Evolutionary conservation across 2,113 vertebrate species (phyloP).

Genomic region (Nyctereutes procyonoides): DNA sequence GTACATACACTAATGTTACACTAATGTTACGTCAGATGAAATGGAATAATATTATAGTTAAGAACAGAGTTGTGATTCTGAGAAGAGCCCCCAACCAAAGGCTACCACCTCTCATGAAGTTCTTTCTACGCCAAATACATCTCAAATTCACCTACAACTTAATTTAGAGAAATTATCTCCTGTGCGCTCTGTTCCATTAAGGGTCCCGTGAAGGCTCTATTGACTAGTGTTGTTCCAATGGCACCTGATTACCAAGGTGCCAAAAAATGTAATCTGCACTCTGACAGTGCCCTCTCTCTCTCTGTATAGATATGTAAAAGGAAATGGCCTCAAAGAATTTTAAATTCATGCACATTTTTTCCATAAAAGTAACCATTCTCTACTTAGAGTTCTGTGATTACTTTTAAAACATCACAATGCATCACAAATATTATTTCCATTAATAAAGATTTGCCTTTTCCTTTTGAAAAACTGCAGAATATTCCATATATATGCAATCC

Average conservation of each 20-base stretch:
- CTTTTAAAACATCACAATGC: background rate
- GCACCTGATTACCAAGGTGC: background rate
- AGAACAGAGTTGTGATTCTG: background rate
- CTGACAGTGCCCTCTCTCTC: rapidly evolving
- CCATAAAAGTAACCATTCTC: background rate
- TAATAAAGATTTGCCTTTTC: background rate
- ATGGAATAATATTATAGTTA: background rate
- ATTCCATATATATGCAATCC: background rate
- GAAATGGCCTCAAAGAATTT: background rate
- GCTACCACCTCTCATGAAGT: background rate
- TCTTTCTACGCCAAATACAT: background rate
- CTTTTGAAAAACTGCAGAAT: background rate
- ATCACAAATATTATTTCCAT: background rate
- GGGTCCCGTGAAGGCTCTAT: background rate
- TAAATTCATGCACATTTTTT: background rate
- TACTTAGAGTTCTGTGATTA: background rate
- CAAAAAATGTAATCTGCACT: background rate
- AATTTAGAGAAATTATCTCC: background rate
- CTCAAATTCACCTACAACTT: background rate
- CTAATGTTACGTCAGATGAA: background rate
- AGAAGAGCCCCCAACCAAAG: background rate
- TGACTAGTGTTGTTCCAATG: background rate
- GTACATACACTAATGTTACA: background rate
- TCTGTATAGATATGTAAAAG: background rate
- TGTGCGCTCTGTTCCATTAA: background rate